Evolutionary conservation across 2,888 invertebrate genomes (phyloP), one percentile per base, ranked within the genome.

Genomic region (Yponomeuta plumbellus): DNA sequence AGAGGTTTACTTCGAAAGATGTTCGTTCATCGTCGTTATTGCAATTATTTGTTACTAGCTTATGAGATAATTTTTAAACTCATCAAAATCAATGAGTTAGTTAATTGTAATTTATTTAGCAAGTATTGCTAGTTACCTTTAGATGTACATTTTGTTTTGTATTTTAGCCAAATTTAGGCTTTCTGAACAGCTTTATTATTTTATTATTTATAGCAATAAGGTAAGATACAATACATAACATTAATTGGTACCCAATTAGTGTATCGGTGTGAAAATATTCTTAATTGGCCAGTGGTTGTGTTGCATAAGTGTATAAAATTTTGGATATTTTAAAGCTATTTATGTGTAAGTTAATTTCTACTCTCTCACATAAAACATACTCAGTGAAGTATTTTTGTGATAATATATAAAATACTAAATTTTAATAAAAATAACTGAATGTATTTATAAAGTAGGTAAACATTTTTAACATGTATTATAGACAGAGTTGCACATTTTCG

Each of bases 101-200:
- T 5, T 66, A 66, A 34, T 65, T 65, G 39, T 66, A 66, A 66
- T 59, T 66, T 66, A 66, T 66, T 23, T 10, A 40, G 21, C 20
- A 65, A 59, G 13, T 17, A 63, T 44, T 63, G 23, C 23, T 59
- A 61, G 40, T 44, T 23, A 40, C 20, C 20, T 39, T 34, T 62
- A 21, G 23, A 20, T 21, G 3, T 23, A 20, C 11, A 65, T 23
- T 57, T 56, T 52, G 17, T 13, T 52, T 17, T 57, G 65, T 62
- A 22, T 11, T 64, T 22, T 64, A 40, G 44, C 17, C 64, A 20
- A 64, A 23, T 40, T 44, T 8, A 34, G 62, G 23, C 8, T 39
- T 62, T 34, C 39, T 39, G 62, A 34, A 21, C 23, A 59, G 59
- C 59, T 59, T 59, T 61, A 61, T 61, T 52, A 52, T 52, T 59